Evolutionary conservation across 2,888 invertebrate genomes (phyloP).

Genomic region (Lepidocyrtoides sp.): DNA sequence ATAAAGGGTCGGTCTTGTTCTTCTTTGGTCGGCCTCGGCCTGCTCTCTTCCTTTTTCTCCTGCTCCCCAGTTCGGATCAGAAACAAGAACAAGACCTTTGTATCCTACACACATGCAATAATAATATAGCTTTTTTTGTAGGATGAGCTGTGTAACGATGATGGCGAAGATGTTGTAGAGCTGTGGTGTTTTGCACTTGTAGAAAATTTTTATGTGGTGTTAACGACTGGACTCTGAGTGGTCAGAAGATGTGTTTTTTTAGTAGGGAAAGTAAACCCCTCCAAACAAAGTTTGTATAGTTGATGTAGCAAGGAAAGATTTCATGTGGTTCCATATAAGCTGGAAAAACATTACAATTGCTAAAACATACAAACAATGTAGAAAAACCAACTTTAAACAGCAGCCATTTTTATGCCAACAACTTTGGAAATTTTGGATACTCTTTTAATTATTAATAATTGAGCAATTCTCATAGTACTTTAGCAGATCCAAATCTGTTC

Average conservation of each 20-base stretch:
- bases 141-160: conserved; percentile 10
- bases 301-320: background rate
- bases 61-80: conserved; percentile 35
- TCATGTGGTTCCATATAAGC: no score
- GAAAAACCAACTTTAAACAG: no score
- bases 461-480: no score
- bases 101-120: no score
- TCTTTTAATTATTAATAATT: no score
- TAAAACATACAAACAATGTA: no score
- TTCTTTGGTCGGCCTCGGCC: conserved; percentile 76
- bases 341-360: no score
- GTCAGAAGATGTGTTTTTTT: background rate
- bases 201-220: conserved; percentile 39
- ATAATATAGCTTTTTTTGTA: background rate
- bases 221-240: conserved; percentile 58
- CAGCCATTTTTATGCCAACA: no score
- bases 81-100: conserved; percentile 34
- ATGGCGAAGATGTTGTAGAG: conserved; percentile 41
- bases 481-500: no score
- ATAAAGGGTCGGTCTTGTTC: conserved; percentile 77
- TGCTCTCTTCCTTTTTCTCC: conserved; percentile 43
- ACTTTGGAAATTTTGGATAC: no score
- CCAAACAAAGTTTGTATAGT: background rate
- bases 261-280: background rate
- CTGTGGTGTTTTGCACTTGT: conserved; percentile 70